Evolutionary conservation across 23 tunicate species (phyloP).

Genomic region (Clavelina lepadiformis): DNA sequence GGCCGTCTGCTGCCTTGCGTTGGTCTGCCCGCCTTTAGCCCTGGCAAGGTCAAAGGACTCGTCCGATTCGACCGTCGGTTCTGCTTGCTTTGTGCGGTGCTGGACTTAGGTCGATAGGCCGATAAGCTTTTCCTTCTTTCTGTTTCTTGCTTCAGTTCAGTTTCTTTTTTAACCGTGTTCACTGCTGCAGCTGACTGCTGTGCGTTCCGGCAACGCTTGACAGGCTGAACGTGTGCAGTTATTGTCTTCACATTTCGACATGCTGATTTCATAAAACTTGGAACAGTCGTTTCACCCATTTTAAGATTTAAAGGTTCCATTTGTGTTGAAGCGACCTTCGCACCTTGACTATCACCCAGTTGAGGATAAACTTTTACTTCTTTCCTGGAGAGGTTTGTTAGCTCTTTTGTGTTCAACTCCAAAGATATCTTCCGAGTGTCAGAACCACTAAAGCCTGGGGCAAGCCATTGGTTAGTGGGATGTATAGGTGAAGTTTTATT

Average conservation of each 20-base stretch:
- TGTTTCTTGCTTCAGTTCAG: background rate
- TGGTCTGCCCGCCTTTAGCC: background rate
- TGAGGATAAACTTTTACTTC: background rate
- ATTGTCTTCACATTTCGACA: too few relatives aligned
- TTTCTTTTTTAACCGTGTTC: background rate
- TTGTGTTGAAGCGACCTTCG: conserved; percentile 6
- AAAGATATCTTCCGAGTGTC: background rate
- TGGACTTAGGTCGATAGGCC: background rate
- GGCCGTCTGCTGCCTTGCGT: background rate
- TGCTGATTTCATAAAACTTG: conserved; percentile 10
- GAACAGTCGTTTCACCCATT: conserved; percentile 59
- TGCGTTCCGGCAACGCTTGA: background rate
- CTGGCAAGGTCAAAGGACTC: too few relatives aligned
- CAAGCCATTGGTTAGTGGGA: background rate
- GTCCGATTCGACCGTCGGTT: too few relatives aligned
- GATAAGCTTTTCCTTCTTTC: background rate
- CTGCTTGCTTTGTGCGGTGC: too few relatives aligned
- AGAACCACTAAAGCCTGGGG: background rate
- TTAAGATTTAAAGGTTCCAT: conserved; percentile 75
- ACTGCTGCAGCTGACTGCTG: background rate
- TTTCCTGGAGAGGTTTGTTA: background rate
- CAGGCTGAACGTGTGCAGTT: conserved; percentile 10
- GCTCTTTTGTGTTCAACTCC: background rate
- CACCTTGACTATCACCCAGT: background rate
- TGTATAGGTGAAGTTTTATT: conserved; percentile 14